Conservation (phyloP, 1,140 invertebrate genomes). For the Sesamia nonagrioides region DNA sequence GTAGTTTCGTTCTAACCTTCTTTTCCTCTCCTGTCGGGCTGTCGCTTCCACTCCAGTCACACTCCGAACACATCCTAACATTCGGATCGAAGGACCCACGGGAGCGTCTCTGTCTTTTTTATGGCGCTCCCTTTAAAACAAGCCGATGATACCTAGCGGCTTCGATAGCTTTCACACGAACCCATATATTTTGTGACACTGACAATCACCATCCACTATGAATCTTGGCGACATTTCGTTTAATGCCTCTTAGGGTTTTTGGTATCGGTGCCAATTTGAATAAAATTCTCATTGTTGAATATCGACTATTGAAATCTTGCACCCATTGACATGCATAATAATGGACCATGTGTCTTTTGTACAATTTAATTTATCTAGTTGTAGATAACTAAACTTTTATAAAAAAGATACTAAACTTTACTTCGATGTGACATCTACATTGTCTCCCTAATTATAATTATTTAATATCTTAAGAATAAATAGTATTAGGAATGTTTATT, state of each 20-base stretch:
- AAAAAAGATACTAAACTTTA: too few relatives aligned
- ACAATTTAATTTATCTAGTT: too few relatives aligned
- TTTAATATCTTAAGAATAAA: neutral
- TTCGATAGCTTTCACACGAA: conserved; percentile 31
- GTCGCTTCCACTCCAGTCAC: neutral
- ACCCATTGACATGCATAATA: too few relatives aligned
- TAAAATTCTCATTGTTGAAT: neutral
- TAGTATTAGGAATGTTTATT: neutral
- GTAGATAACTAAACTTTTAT: too few relatives aligned
- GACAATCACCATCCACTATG: conserved; percentile 26
- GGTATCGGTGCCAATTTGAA: neutral
- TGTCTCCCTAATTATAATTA: too few relatives aligned
- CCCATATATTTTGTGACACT: conserved; percentile 37
- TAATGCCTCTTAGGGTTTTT: conserved; percentile 28
- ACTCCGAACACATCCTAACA: conserved; percentile 23
- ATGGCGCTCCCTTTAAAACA: conserved; percentile 59
- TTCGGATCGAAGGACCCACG: conserved; percentile 46
- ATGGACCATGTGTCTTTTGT: too few relatives aligned
- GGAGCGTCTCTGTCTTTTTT: conserved; percentile 53
- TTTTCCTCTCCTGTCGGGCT: too few relatives aligned
- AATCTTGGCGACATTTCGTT: conserved; percentile 15
- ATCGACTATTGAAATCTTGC: neutral
- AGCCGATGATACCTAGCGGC: conserved; percentile 51
- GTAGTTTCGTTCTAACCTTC: too few relatives aligned
- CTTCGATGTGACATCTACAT: too few relatives aligned